phyloP scores from a whole-genome alignment of 2,113 vertebrate genomes.

The Misgurnus anguillicaudatus region DNA sequence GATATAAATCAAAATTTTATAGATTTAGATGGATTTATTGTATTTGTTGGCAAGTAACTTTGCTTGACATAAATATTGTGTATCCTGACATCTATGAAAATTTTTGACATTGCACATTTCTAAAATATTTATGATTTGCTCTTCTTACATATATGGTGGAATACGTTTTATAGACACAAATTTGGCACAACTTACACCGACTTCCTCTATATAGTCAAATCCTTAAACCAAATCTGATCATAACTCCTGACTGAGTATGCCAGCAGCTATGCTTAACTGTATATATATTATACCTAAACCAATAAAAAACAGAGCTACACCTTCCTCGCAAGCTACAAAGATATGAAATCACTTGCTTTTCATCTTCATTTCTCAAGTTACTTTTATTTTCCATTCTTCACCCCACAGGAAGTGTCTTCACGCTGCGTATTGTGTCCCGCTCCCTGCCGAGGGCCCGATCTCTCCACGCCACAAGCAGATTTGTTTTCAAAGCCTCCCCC shows the following conservation, averaged over 20 bases:
- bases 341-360: not conserved
- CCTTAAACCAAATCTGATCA: not conserved
- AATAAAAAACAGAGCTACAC: not conserved
- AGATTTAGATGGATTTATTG: too few relatives aligned
- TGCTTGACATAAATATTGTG: too few relatives aligned
- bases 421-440: slow-evolving; percentile 34
- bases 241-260: too few relatives aligned
- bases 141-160: too few relatives aligned
- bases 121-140: too few relatives aligned
- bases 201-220: not conserved
- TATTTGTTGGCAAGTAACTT: too few relatives aligned
- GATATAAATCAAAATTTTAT: too few relatives aligned
- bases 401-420: slow-evolving; percentile 46
- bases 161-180: too few relatives aligned
- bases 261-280: not conserved
- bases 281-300: too few relatives aligned
- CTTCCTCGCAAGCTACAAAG: not conserved
- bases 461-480: slow-evolving; percentile 45
- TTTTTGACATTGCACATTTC: too few relatives aligned
- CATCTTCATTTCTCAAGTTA: slow-evolving; percentile 5
- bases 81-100: too few relatives aligned
- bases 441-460: slow-evolving; percentile 41
- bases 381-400: slow-evolving; percentile 21
- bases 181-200: not conserved
- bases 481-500: slow-evolving; percentile 53